Base-by-base conservation (phyloP, 2,797 vertebrate genomes). In the Phrynocephalus vlangalii region DNA sequence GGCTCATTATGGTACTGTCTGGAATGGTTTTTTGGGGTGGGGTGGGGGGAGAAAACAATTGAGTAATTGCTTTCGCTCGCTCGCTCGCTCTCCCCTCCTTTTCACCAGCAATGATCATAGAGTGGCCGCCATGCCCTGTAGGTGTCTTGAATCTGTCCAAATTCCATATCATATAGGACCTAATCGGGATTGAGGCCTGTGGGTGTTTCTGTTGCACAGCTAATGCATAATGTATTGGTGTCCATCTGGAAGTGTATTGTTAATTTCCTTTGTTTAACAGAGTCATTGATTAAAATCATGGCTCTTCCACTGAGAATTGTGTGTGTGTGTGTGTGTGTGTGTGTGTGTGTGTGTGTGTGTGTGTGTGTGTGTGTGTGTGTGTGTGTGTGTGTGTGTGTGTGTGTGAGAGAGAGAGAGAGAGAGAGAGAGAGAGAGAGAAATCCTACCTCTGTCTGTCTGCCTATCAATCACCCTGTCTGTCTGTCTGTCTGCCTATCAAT, bases 221-320 rank as follows among this genome's bases (percentile, higher is more conserved):
- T 84, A 90, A 90, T 87, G 82, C 83, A 86, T 80, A 85, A 48
- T 9, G 3, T 33, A 81, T 73, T 89, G 26, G 1, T 90, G 91
- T 89, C 71, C 3, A 4, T 50, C 80, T 85, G 86, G 30, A 28
- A 33, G 28, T 16, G 5, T 0, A 7, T 2, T 87, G 82, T 84
- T 68, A 85, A 79, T 90, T 89, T 77, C 52, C 50, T 85, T 87
- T 82, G 89, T 90, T 87, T 71, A 82, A 60, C 7, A 38, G 4
- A 48, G 13, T 7, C 0, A 0, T 81, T 66, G 44, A 7, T 18
- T 90, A 84, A 60, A 90, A 77, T 76, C 83, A 76, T 86, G 77
- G 26, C 16, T 44, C 22, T 11, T 1, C 26, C 87, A 0, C 44
- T 83, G 48, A 1, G 18, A 20, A 33, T 18, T 1, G 0, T 3